Evolutionary conservation across 2,888 invertebrate genomes (phyloP), one percentile per base, ranked within the genome.

Genomic region (Rhagonycha fulva): DNA sequence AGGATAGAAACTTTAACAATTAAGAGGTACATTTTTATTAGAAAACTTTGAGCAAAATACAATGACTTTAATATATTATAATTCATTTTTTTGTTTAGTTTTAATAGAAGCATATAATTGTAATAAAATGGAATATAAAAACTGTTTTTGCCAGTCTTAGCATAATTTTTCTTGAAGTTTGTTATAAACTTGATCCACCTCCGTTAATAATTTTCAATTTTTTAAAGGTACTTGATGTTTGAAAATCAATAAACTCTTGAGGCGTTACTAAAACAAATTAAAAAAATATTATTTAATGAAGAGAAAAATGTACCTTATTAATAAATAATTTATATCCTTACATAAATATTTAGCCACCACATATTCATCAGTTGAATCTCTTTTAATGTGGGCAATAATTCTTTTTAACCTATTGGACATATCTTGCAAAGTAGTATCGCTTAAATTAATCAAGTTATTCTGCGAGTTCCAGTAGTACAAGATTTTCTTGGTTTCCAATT

Each of bases 371-470:
- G 68, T 72, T 12, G 84, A 72, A 71, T 80, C 77, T 14, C 72
- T 80, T 14, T 88, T 86, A 1, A 90, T 85, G 11, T 87, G 85
- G 0, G 83, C 82, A 0, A 90, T 82, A 0, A 90, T 88, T 3
- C 84, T 84, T 30, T 86, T 87, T 60, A 90, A 77, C 75, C 86
- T 87, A 4, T 86, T 86, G 5, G 83, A 81, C 74, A 89, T 89
- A 1, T 86, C 80, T 14, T 83, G 83, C 62, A 87, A 84, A 0
- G 87, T 79, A 0, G 85, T 83, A 23, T 86, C 87, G 3, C 91
- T 78, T 9, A 86, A 82, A 11, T 71, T 78, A 19, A 87, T 75
- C 32, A 87, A 80, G 82, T 89, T 88, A 63, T 84, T 82, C 0
- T 84, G 69, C 0, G 79, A 14, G 74, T 88, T 85, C 89, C 89